phyloP scores from a whole-genome alignment of 2,888 invertebrate species.

The Pteria penguin region DNA sequence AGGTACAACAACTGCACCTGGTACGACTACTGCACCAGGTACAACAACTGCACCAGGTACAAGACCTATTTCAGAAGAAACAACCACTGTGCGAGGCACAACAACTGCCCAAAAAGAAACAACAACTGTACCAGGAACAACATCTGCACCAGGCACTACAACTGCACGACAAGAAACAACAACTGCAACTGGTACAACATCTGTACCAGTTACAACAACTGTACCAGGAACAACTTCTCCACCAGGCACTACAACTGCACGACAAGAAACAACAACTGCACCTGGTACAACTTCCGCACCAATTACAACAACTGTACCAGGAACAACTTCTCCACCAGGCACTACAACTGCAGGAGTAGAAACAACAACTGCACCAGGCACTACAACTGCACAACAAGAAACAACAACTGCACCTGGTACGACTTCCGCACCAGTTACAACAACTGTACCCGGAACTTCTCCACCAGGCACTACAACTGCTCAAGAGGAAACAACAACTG shows the following conservation, averaged over 20 bases:
- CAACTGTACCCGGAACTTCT: neutral
- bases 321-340: neutral
- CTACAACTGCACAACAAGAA: neutral
- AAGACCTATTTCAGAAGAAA: too few species aligned
- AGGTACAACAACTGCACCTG: neutral
- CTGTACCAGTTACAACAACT: neutral
- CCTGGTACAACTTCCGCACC: neutral
- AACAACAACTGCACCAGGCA: neutral
- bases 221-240: neutral
- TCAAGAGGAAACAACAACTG: neutral
- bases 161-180: neutral
- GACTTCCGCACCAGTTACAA: neutral
- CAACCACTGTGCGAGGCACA: too few species aligned
- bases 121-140: neutral
- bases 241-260: too few species aligned
- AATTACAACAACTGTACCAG: neutral
- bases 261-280: neutral
- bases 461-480: neutral
- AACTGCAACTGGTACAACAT: neutral
- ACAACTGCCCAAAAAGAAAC: too few species aligned
- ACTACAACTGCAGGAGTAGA: neutral
- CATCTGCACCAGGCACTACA: neutral
- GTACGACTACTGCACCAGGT: neutral
- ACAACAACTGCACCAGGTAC: neutral
- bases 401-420: neutral